phyloP scores from a whole-genome alignment of 2,888 invertebrate genomes.

The Heliconius cydno region DNA sequence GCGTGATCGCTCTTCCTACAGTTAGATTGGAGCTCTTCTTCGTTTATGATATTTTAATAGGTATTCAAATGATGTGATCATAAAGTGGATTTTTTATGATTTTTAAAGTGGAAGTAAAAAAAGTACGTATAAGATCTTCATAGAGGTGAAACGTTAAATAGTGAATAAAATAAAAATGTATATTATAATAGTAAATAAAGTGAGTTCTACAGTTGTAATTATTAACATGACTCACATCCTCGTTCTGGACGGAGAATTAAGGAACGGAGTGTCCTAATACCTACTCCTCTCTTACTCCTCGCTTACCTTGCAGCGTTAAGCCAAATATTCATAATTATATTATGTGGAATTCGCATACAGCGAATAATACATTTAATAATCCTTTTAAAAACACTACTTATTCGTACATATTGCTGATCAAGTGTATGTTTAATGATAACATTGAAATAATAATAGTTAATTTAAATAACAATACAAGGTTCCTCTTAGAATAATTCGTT shows the following conservation, averaged over 20 bases:
- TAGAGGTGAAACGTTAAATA: neutral
- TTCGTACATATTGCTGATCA: neutral
- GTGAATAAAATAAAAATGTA: no score
- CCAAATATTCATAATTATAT: no score
- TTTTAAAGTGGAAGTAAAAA: conserved; percentile 12
- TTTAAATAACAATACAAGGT: conserved; percentile 31
- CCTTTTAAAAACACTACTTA: neutral
- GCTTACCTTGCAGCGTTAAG: neutral
- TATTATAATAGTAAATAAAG: neutral
- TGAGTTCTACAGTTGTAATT: neutral
- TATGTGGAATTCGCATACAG: no score
- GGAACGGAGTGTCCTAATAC: neutral
- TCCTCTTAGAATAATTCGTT: conserved; percentile 38
- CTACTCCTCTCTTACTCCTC: neutral
- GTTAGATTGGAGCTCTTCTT: conserved; percentile 34
- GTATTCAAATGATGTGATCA: conserved; percentile 29
- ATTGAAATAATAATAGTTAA: conserved; percentile 14
- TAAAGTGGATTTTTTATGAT: conserved; percentile 5
- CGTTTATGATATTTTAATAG: conserved; percentile 36
- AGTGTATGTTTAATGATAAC: neutral
- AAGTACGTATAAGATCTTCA: neutral
- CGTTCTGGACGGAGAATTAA: neutral
- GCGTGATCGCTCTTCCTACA: conserved; percentile 34
- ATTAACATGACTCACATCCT: neutral
- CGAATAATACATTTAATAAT: no score